A percentile compares a stretch with the other conserved stretches of the same genome.
phyloP scores from a whole-genome alignment of 2,888 invertebrate species.

The Blastobasis lacticolella region DNA sequence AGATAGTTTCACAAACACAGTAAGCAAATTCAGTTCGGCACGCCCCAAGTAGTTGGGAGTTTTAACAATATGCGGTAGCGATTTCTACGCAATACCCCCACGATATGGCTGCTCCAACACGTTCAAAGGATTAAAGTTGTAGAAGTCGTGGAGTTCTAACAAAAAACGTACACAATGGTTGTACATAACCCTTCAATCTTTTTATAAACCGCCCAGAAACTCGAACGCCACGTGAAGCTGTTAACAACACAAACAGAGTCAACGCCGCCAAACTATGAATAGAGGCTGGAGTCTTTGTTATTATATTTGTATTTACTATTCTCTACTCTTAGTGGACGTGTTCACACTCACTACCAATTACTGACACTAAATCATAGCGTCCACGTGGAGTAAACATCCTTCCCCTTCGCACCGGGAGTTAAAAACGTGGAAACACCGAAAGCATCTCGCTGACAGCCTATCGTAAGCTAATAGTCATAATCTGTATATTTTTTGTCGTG shows the following conservation, averaged over 20 bases:
- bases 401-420: slow-evolving; percentile 32
- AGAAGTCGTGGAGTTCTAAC: background rate
- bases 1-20: slow-evolving; percentile 58
- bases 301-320: slow-evolving; percentile 63
- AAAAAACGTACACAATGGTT: background rate
- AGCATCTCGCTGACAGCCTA: slow-evolving; percentile 60
- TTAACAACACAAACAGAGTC: slow-evolving; percentile 45
- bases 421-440: slow-evolving; percentile 53
- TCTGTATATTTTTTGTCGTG: slow-evolving; percentile 51
- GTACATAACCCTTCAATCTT: slow-evolving; percentile 10
- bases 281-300: slow-evolving; percentile 56
- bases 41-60: no score
- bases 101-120: no score
- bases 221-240: slow-evolving; percentile 37
- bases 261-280: slow-evolving; percentile 45
- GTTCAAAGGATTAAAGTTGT: no score
- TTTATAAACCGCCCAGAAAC: slow-evolving; percentile 21
- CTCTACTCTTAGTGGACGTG: slow-evolving; percentile 60
- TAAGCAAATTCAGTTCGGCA: slow-evolving; percentile 10
- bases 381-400: slow-evolving; percentile 68
- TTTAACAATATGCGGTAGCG: no score
- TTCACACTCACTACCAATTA: slow-evolving; percentile 70
- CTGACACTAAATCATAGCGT: slow-evolving; percentile 68
- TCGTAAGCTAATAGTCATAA: slow-evolving; percentile 65
- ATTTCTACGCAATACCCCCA: no score